Base-by-base conservation (phyloP, 2,888 invertebrate species). In the Spodoptera exigua region DNA sequence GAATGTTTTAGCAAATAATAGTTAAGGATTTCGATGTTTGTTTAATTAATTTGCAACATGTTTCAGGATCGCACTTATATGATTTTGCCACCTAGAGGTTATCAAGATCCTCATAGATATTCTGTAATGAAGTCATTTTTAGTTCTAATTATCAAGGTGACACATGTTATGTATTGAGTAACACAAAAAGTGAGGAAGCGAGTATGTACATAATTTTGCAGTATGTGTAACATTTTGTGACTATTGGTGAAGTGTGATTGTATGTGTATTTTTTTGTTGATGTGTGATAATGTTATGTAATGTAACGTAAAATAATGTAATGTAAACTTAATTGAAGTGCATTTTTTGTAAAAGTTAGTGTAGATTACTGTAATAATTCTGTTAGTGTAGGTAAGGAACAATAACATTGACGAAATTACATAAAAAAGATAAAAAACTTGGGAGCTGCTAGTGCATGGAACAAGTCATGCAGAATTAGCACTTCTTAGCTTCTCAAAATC, bases 191-290 rank as follows among this genome's bases (percentile, higher is more conserved):
- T n/a, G n/a, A n/a, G n/a, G n/a, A n/a, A n/a, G n/a, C n/a, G n/a
- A n/a, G n/a, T n/a, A n/a, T n/a, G n/a, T n/a, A n/a, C n/a, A n/a
- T n/a, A n/a, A n/a, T n/a, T n/a, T n/a, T n/a, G n/a, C n/a, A n/a
- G n/a, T n/a, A n/a, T n/a, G n/a, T n/a, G n/a, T n/a, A 36, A 36
- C 36, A 13, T 36, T 36, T 36, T 36, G 36, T 36, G 36, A 36
- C n/a, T 36, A 13, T 36, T 36, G 36, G 36, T 36, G 36, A 36
- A 13, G n/a, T 36, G 4, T 36, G 36, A 4, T 36, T 36, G 36
- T 13, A 13, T 36, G 36, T 36, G 36, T n/a, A n/a, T 36, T 36
- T 36, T 36, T 36, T 36, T 36, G 36, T 36, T n/a, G 36, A 5
- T 36, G 36, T 36, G 36, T 36, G 36, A 36, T 36, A 36, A 10